Evolutionary conservation across 1,140 invertebrate genomes (phyloP).

Genomic region (Ylistrum balloti): DNA sequence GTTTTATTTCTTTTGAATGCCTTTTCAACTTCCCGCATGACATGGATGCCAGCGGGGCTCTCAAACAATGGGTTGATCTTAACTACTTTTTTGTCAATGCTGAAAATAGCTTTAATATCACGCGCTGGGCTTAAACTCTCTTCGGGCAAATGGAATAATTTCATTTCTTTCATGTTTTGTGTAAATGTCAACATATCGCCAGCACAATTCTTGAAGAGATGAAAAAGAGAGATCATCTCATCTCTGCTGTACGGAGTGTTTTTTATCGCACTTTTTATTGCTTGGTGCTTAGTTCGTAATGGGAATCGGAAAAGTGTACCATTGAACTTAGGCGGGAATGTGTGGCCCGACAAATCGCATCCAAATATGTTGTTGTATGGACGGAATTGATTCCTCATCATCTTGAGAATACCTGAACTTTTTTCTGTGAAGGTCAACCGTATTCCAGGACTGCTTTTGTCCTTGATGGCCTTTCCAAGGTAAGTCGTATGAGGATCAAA

Average conservation of each 20-base stretch:
- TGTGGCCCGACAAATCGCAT: conserved; percentile 56
- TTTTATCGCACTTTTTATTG: conserved; percentile 72
- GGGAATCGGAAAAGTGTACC: conserved; percentile 78
- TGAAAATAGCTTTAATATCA: conserved; percentile 46
- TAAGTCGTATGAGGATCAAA: conserved; percentile 77
- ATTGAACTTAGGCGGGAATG: conserved; percentile 48
- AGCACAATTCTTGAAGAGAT: conserved; percentile 63
- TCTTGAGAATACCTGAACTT: neutral
- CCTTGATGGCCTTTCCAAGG: conserved; percentile 63
- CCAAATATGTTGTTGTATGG: conserved; percentile 70
- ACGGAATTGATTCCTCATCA: neutral
- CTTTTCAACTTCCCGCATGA: conserved; percentile 36
- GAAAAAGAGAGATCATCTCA: conserved; percentile 69
- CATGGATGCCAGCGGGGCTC: neutral
- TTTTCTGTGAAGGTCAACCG: conserved; percentile 30
- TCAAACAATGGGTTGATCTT: neutral
- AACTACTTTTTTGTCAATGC: conserved; percentile 7
- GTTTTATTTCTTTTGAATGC: neutral
- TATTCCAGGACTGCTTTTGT: conserved; percentile 59
- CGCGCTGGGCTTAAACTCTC: conserved; percentile 45
- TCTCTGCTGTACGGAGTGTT: conserved; percentile 65
- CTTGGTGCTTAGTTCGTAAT: conserved; percentile 71
- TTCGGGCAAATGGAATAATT: conserved; percentile 65
- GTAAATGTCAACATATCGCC: conserved; percentile 75
- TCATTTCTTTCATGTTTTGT: conserved; percentile 73